Evolutionary conservation across 2,797 vertebrate species (phyloP), one percentile per base, ranked within the genome.

Genomic region (Scarus forsteni): DNA sequence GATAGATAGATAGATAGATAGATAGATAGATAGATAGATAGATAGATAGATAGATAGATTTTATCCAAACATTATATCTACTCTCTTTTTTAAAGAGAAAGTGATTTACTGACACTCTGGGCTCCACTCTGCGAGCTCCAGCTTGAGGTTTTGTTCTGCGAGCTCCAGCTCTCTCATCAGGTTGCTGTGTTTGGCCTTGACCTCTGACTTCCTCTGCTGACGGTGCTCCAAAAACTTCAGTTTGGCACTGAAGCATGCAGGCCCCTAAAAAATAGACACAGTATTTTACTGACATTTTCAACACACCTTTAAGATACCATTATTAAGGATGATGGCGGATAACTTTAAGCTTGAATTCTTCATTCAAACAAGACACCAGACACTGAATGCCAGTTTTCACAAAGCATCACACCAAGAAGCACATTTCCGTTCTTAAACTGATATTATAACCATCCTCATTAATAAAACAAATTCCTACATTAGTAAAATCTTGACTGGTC

Each of bases 191-290:
- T 95, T 97, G 90, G 94, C 94, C 58, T 94, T 89, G 85, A 97
- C 95, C 88, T 96, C 96, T 3, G 94, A 94, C 16, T 96, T 97
- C 87, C 95, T 94, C 92, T 95, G 95, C 89, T 97, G 97, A 60
- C 93, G 95, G 59, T 96, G 95, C 81, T 98, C 97, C 91, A 97
- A 87, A 73, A 96, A 96, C 89, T 95, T 97, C 87, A 96, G 93
- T 77, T 97, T 99, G 70, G 96, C 95, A 18, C 95, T 98, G 94
- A 97, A 98, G 88, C 92, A 94, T n/a, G 91, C 72, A 10, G 95
- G 84, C 67, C 94, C 96, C 97, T 98, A 56, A 18, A 75, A 77
- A 34, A 60, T 34, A 63, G 8, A 40, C 15, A 62, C 53, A 58
- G 27, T 16, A 60, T 66, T 72, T 85, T 19, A 69, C 59, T 14